Evolutionary conservation across 2,888 invertebrate genomes (phyloP).

Genomic region (Diaperis boleti): DNA sequence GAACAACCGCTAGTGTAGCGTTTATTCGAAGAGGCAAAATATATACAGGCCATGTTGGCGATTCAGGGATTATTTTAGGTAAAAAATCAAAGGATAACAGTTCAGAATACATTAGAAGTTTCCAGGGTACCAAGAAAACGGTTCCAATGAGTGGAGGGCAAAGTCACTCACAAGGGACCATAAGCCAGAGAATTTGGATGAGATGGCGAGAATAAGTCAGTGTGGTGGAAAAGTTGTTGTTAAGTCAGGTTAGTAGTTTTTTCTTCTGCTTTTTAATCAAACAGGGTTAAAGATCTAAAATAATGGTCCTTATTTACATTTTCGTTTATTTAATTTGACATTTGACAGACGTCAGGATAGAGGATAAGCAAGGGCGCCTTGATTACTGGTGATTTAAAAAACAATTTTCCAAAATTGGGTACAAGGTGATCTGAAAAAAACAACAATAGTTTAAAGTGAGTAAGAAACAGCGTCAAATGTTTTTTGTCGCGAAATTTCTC

Average conservation of each 20-base stretch:
- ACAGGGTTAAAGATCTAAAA: no score
- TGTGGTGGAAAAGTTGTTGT: slow-evolving; percentile 84
- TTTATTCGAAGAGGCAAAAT: slow-evolving; percentile 95
- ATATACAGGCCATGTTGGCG: slow-evolving; percentile 98
- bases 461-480: no score
- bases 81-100: background rate
- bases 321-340: no score
- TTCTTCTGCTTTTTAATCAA: no score
- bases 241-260: slow-evolving; percentile 67
- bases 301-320: no score
- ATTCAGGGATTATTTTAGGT: slow-evolving; percentile 87
- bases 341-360: no score
- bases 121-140: slow-evolving; percentile 63
- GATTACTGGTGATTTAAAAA: no score
- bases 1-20: slow-evolving; percentile 96
- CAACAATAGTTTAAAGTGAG: no score
- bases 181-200: slow-evolving; percentile 90
- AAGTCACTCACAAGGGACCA: slow-evolving; percentile 91
- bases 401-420: no score
- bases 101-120: background rate
- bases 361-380: no score
- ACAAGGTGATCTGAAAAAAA: no score
- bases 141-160: slow-evolving; percentile 78
- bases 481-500: no score
- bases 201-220: slow-evolving; percentile 85